phyloP scores from a whole-genome alignment of 2,888 invertebrate species.

The Vanessa cardui region DNA sequence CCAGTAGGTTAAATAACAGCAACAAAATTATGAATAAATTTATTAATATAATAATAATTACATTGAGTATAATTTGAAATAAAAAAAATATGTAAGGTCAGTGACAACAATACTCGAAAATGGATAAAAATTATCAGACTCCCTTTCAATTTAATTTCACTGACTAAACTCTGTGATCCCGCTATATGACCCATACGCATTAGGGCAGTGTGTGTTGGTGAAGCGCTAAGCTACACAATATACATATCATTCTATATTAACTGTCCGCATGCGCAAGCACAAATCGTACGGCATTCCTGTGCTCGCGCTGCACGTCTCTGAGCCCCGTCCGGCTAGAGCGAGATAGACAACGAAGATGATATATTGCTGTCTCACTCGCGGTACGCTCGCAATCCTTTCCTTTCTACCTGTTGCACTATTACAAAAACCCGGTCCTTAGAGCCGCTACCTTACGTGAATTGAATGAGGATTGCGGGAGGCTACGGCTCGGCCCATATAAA shows the following conservation, averaged over 20 bases:
- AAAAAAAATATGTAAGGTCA: conserved; percentile 22
- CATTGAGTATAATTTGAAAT: background rate
- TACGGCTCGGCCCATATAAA: conserved; percentile 82
- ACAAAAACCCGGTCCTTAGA: conserved; percentile 82
- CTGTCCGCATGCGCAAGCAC: conserved; percentile 74
- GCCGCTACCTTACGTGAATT: conserved; percentile 83
- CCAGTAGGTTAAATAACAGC: too few relatives aligned
- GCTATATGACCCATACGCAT: conserved; percentile 82
- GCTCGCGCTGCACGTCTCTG: conserved; percentile 52
- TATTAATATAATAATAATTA: background rate
- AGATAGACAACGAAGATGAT: conserved; percentile 56
- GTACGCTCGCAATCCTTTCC: conserved; percentile 78
- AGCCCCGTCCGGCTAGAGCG: conserved; percentile 52
- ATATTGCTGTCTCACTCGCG: conserved; percentile 64
- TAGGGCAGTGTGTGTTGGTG: conserved; percentile 81
- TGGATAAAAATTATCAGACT: conserved; percentile 77
- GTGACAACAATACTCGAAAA: conserved; percentile 51
- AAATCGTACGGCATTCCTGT: conserved; percentile 82
- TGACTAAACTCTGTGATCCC: conserved; percentile 80
- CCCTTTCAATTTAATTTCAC: conserved; percentile 83
- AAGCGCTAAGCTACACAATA: conserved; percentile 64
- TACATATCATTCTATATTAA: conserved; percentile 58
- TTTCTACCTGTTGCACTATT: conserved; percentile 83
- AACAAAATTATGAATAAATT: background rate
- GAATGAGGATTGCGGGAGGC: conserved; percentile 80